phyloP scores from a whole-genome alignment of 2,888 invertebrate species.

The Pegoplata infirma region DNA sequence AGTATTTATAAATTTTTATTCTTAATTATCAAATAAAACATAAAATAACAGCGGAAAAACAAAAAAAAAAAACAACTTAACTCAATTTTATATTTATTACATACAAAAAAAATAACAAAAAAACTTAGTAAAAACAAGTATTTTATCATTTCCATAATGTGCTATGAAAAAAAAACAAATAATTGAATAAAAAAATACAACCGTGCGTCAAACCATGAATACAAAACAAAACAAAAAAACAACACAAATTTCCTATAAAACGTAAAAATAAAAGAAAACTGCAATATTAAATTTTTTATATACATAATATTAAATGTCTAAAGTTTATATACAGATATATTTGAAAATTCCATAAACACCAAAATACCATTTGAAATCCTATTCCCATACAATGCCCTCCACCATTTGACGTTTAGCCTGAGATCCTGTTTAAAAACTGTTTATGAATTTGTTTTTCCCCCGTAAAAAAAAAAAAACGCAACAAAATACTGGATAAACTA shows the following conservation, averaged over 20 bases:
- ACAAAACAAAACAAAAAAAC: conserved; percentile 14
- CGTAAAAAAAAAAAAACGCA: background rate
- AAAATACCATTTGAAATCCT: background rate
- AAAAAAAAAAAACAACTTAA: conserved; percentile 3
- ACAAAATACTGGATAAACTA: background rate
- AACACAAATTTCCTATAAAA: conserved; percentile 56
- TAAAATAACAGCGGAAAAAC: background rate
- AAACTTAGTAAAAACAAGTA: background rate
- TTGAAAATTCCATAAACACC: conserved; percentile 26
- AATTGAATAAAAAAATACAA: conserved; percentile 38
- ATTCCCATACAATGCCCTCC: conserved; percentile 10
- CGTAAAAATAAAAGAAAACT: conserved; percentile 31
- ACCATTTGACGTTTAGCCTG: background rate
- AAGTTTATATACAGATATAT: conserved; percentile 55
- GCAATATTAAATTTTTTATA: conserved; percentile 56
- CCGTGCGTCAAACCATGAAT: conserved; percentile 18
- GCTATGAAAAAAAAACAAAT: conserved; percentile 5
- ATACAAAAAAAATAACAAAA: background rate
- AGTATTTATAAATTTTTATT: conserved; percentile 25
- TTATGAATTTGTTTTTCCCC: background rate
- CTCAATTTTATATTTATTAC: conserved; percentile 21
- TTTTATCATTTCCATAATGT: background rate
- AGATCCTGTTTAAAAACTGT: background rate
- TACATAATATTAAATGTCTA: conserved; percentile 59
- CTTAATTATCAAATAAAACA: conserved; percentile 11